Evolutionary conservation across 2,797 vertebrate genomes (phyloP).

Genomic region (Urocyon cinereoargenteus): DNA sequence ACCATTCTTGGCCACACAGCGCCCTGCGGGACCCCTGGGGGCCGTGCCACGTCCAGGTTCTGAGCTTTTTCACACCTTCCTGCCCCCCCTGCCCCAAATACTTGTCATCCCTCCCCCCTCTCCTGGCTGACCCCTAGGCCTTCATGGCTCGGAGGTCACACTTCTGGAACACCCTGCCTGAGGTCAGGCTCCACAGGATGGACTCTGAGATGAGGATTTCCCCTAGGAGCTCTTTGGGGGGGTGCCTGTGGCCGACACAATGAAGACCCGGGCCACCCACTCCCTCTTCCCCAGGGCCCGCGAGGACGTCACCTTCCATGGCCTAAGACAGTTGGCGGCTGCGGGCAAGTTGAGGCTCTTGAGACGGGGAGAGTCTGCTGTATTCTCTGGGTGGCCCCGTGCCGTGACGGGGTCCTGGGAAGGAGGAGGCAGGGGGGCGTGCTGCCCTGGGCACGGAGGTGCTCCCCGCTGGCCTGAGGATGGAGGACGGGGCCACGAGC

Average conservation of each 20-base stretch:
- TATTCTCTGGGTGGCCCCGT: neutral
- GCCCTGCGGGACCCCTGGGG: neutral
- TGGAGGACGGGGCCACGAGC: fast-evolving
- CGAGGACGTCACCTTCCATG: neutral
- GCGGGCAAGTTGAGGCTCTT: neutral
- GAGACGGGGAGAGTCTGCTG: neutral
- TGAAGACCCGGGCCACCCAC: fast-evolving
- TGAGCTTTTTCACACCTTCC: neutral
- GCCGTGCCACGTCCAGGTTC: fast-evolving
- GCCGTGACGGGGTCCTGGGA: neutral
- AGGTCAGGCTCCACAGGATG: neutral
- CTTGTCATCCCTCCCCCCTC: neutral
- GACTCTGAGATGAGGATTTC: neutral
- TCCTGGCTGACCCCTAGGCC: neutral
- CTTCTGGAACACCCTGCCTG: neutral
- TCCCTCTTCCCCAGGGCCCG: neutral
- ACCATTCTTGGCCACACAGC: too few species aligned
- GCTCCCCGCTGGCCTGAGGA: neutral
- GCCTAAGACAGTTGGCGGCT: neutral
- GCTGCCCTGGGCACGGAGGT: neutral
- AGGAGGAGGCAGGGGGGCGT: neutral
- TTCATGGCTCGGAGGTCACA: neutral
- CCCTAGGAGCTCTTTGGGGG: neutral
- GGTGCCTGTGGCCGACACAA: neutral
- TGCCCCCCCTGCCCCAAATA: neutral